Percentiles rank a stretch among this genome's conserved stretches.
phyloP scores from a whole-genome alignment of 92 coral and sea anemone species.

The Siderastrea radians region DNA sequence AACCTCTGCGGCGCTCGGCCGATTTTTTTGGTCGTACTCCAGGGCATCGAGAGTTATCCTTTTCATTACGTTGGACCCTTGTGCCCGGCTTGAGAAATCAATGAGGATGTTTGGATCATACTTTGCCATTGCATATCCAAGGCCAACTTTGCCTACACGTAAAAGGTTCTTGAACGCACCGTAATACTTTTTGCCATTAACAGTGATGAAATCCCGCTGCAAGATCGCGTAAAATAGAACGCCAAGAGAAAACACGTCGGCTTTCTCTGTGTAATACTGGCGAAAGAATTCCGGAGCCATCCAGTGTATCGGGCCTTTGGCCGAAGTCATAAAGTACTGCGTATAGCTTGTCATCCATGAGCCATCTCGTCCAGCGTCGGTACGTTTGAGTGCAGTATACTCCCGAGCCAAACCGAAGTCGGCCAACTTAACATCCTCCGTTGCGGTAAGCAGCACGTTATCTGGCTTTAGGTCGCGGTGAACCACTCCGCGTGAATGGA shows the following conservation, averaged over 20 bases:
- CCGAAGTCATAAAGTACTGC: conserved; percentile 47
- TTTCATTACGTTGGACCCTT: neutral
- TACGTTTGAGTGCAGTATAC: conserved; percentile 32
- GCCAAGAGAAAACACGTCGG: conserved; percentile 87
- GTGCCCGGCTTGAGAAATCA: neutral
- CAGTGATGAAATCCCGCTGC: conserved; percentile 50
- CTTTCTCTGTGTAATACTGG: conserved; percentile 61
- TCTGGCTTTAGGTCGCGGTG: conserved; percentile 79
- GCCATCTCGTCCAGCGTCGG: conserved; percentile 9
- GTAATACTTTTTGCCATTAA: conserved; percentile 32
- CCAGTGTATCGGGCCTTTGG: conserved; percentile 57
- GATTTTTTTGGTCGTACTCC: conserved; percentile 28
- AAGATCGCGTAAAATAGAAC: conserved; percentile 66
- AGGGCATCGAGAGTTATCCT: neutral
- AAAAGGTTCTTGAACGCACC: conserved; percentile 52
- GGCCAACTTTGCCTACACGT: conserved; percentile 4
- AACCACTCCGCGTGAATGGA: conserved; percentile 13
- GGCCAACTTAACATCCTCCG: conserved; percentile 66
- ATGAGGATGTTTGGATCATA: neutral
- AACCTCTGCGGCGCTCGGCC: conserved; percentile 55
- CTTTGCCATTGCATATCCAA: conserved; percentile 44
- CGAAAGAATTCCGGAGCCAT: conserved; percentile 81
- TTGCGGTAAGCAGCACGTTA: conserved; percentile 65
- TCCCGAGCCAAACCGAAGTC: conserved; percentile 73
- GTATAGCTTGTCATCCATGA: conserved; percentile 2